Evolutionary conservation across 2,888 invertebrate species (phyloP).

Genomic region (Julus scandinavius): DNA sequence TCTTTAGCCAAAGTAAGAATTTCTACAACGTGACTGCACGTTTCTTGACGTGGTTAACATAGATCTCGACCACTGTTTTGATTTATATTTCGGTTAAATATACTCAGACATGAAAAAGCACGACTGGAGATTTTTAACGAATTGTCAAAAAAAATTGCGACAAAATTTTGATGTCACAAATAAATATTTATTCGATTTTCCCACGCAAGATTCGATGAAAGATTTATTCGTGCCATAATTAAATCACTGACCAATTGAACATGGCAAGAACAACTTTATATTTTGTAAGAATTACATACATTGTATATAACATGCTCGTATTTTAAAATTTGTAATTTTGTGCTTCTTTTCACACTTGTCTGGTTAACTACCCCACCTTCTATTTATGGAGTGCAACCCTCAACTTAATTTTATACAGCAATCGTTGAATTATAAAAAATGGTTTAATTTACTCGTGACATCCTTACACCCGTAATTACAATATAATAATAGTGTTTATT

Average conservation of each 20-base stretch:
- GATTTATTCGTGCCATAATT: no score
- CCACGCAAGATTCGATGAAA: no score
- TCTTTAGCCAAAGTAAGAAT: not conserved
- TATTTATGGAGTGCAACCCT: not conserved
- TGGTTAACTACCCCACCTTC: not conserved
- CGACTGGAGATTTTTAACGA: no score
- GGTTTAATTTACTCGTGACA: not conserved
- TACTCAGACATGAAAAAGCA: not conserved
- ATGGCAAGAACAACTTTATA: no score
- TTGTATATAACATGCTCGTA: not conserved
- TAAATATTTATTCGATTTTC: no score
- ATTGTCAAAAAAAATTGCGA: no score
- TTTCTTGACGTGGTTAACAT: not conserved
- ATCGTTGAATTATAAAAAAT: not conserved
- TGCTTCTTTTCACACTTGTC: not conserved
- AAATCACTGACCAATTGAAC: no score
- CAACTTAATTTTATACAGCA: not conserved
- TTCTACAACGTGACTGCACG: not conserved
- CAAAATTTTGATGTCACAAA: no score
- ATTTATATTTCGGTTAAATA: not conserved
- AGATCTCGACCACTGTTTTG: not conserved
- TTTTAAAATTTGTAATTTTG: not conserved
- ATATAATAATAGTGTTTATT: conserved; percentile 2
- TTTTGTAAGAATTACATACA: not conserved
- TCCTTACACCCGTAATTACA: conserved; percentile 22